These are phyloP conservation scores for Oasisia sp. DNA, from an alignment of 2,888 invertebrate species.

Conservation along the genomic window DNA sequence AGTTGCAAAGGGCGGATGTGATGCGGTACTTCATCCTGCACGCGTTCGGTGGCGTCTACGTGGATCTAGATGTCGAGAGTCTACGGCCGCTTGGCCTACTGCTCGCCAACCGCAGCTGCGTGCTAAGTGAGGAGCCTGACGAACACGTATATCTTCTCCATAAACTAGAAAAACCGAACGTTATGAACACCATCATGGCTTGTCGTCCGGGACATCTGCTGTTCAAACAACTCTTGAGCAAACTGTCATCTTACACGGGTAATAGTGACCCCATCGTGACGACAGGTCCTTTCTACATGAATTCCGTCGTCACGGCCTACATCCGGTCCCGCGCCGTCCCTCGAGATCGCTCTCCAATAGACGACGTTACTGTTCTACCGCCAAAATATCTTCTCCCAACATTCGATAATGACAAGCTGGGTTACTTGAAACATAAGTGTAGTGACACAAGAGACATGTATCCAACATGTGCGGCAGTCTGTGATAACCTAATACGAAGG, in stretches of 20 bases:
- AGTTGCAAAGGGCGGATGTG: slow-evolving; percentile 41
- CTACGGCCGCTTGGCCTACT: slow-evolving; percentile 39
- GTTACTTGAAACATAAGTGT: too few relatives aligned
- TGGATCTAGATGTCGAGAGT: slow-evolving; percentile 41
- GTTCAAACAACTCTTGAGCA: slow-evolving; percentile 34
- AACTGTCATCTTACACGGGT: slow-evolving; percentile 30
- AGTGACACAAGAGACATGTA: too few relatives aligned
- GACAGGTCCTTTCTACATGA: slow-evolving; percentile 40
- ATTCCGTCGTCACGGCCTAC: slow-evolving; percentile 30
- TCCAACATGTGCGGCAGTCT: too few relatives aligned
- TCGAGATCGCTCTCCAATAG: too few relatives aligned
- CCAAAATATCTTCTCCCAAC: too few relatives aligned
- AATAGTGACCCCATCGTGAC: not conserved
- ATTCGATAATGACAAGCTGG: too few relatives aligned
- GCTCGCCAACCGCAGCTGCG: slow-evolving; percentile 36
- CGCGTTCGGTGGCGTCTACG: slow-evolving; percentile 43
- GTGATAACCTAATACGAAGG: too few relatives aligned
- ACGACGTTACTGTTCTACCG: too few relatives aligned
- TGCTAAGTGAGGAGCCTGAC: slow-evolving; percentile 42
- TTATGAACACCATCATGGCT: slow-evolving; percentile 42
- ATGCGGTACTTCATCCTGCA: slow-evolving; percentile 44
- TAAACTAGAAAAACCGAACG: slow-evolving; percentile 27
- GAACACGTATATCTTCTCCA: slow-evolving; percentile 40
- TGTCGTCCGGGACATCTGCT: slow-evolving; percentile 39
- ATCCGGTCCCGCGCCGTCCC: not conserved